Base-by-base conservation (phyloP, 2,113 vertebrate species). In the Pimephales promelas region DNA sequence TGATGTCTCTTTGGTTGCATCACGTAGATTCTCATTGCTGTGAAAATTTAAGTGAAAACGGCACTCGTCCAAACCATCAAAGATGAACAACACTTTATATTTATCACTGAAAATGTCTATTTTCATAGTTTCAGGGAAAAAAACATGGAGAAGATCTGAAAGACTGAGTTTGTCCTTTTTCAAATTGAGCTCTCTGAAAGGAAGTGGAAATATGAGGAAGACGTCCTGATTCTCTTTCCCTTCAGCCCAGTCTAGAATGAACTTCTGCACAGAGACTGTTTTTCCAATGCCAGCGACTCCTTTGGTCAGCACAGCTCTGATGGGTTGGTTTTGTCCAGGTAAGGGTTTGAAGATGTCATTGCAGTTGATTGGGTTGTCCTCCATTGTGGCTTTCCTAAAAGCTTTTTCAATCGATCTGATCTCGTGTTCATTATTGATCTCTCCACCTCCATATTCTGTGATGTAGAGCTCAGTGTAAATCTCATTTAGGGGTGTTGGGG, bases 231-330 rank as follows among this genome's bases (percentile, higher is more conserved):
- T 79, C 0, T 0, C 77, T 66, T n/a, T 45, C 16, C 18, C 77
- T 79, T 31, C 26, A 31, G 59, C 10, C 77, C 77, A 79, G 36
- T 79, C 77, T 2, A 79, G 24, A 61, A 79, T 66, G 10, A 79
- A 79, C 77, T 79, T 66, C 77, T 66, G 77, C 77, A 66, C 59
- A 49, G 40, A 79, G 0, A 79, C 77, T 14, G 77, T 79, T 56
- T 84, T 84, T 61, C 83, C 83, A 72, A 84, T 84, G 11, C 83
- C 83, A 72, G 83, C 83, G 6, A 54, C 34, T 36, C 74, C 75
- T 20, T 78, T 56, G 11, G 82, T 84, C 31, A 84, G n/a, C n/a
- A 84, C 77, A n/a, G 9, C 28, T 79, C 59, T n/a, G 26, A 79
- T 49, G 43, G 24, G 10, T 1, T 22, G 43, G 5, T 47, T 9